Conservation (phyloP, 2,888 invertebrate genomes). For the Melanchra persicariae region DNA sequence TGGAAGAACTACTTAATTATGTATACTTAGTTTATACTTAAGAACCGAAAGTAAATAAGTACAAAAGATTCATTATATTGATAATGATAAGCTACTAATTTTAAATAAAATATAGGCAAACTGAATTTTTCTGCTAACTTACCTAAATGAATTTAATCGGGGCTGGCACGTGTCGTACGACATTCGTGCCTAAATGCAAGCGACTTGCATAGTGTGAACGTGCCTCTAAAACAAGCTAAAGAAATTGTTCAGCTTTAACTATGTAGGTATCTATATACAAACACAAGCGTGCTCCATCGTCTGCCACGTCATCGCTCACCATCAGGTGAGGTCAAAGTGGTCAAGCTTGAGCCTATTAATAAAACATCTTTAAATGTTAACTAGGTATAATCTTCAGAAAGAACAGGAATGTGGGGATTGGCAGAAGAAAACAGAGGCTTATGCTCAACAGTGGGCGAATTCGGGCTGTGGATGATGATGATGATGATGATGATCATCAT, state of each 20-base stretch:
- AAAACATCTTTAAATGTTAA: no score
- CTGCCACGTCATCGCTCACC: not conserved
- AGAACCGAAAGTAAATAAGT: not conserved
- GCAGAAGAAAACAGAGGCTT: no score
- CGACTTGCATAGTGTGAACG: not conserved
- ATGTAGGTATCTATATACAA: not conserved
- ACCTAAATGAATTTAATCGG: constrained; percentile 19
- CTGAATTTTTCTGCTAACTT: not conserved
- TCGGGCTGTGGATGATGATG: no score
- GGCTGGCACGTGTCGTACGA: constrained; percentile 6
- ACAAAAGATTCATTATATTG: not conserved
- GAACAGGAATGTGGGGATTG: no score
- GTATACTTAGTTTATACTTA: not conserved
- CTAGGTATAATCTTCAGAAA: no score
- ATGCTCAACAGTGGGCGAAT: no score
- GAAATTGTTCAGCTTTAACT: not conserved
- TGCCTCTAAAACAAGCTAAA: not conserved
- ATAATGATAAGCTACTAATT: not conserved
- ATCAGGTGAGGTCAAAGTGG: no score
- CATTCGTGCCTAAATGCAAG: not conserved
- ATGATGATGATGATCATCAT: no score
- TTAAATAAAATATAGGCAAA: not conserved
- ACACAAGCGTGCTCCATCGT: not conserved
- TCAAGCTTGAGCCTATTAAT: no score
- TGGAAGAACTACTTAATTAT: not conserved